Evolutionary conservation across 2,113 vertebrate species (phyloP), one percentile per base, ranked within the genome.

Genomic region (Marmota flaviventris): DNA sequence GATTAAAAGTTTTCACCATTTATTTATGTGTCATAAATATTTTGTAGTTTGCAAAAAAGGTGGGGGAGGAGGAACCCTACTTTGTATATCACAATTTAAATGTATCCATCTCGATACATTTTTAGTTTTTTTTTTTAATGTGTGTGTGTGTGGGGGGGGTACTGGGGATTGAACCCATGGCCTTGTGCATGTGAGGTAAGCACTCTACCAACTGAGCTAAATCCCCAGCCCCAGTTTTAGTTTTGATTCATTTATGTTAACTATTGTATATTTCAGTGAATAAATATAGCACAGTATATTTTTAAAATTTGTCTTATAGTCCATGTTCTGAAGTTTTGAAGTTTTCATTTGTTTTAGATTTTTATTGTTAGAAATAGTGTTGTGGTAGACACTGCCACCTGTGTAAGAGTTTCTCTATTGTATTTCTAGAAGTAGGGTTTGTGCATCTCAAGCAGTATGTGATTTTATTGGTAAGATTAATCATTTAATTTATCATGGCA

Each of bases 191-290:
- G 42, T 42, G 42, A 42, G 42, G 42, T 42, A 42, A 42, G 42
- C 42, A 42, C 42, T 42, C 42, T 42, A 42, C 42, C 42, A 42
- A 42, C 42, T 42, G 42, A 42, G 42, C 42, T 42, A 42, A 42
- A 42, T 42, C 42, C 42, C 42, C 42, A 42, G 42, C 42, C 42
- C 42, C 42, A 42, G 42, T 63, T 97, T 85, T 73, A 90, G 53
- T 58, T 93, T 93, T 93, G 53, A 91, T 91, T 96, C 53, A 63
- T 77, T 92, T 8, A n/a, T 92, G 39, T 95, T 94, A 86, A 18
- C n/a, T 94, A 29, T 91, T 89, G 8, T 86, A n/a, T 95, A 91
- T 42, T 96, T 94, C 76, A 75, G 17, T 85, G 72, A 94, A 37
- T 85, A 56, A 70, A 65, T 94, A 37, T 4, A 90, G 39, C 37